phyloP scores from a whole-genome alignment of 2,113 vertebrate species.

The Anoura caudifer region DNA sequence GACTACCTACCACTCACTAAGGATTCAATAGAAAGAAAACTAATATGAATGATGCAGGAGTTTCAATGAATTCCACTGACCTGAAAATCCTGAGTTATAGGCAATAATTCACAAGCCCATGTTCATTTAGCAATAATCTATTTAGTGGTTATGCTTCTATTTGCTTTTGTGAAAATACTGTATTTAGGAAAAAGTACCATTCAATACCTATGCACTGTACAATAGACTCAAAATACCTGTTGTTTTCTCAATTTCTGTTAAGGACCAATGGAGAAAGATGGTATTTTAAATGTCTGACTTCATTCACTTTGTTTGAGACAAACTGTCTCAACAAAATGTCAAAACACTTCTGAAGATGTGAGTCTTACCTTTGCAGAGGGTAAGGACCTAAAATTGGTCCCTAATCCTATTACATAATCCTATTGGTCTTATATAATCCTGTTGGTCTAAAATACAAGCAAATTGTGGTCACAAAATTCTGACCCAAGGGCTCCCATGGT shows the following conservation, averaged over 20 bases:
- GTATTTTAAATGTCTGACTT: background rate
- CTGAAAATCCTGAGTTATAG: background rate
- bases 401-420: too few relatives aligned
- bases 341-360: background rate
- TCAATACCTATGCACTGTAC: background rate
- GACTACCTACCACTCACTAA: conserved; percentile 13
- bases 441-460: background rate
- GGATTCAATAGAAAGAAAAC: conserved; percentile 14
- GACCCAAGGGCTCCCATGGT: background rate
- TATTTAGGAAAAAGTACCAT: background rate
- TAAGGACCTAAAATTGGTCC: background rate
- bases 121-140: background rate
- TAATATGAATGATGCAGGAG: background rate
- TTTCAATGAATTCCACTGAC: background rate
- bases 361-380: background rate
- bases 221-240: background rate
- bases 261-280: background rate
- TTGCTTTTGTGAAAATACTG: conserved; percentile 4
- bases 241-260: background rate
- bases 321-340: background rate
- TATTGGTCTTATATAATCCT: background rate
- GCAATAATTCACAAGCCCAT: background rate
- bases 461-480: background rate
- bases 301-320: background rate
- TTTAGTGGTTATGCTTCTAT: background rate